Conservation (phyloP, 30 jellyfish, hydroid and myxozoan species). For the Clytia hemisphaerica region DNA sequence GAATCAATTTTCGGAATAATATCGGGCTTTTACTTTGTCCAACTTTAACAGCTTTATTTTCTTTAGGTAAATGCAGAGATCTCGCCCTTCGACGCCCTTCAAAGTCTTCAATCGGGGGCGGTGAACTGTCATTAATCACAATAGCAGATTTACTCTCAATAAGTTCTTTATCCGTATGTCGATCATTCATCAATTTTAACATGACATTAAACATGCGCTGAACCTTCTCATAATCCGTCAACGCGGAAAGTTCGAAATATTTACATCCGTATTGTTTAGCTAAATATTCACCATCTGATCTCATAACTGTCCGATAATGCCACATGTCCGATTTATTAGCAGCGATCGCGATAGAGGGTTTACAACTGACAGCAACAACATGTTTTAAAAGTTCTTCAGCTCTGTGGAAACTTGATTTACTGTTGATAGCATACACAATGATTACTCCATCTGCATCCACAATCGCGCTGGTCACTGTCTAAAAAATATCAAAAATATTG, state of each 20-base stretch:
- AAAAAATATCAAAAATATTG: not conserved
- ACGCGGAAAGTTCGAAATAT: constrained; percentile 18
- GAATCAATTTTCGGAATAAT: not conserved
- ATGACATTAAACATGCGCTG: constrained; percentile 1
- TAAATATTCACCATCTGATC: constrained; percentile 9
- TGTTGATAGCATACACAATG: constrained; percentile 6
- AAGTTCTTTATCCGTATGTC: no score
- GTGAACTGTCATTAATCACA: not conserved
- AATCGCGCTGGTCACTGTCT: not conserved
- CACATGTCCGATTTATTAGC: constrained; percentile 15
- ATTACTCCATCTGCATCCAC: constrained; percentile 21
- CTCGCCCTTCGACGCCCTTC: constrained; percentile 4
- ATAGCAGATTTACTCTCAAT: not conserved
- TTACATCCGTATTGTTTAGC: constrained; percentile 6
- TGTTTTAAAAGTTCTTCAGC: not conserved
- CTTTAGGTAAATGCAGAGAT: constrained; percentile 4
- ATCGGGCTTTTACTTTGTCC: not conserved
- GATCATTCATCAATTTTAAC: not conserved
- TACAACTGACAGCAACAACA: not conserved
- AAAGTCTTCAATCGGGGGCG: not conserved
- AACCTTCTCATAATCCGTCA: not conserved
- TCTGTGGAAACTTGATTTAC: constrained; percentile 3
- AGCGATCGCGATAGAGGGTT: constrained; percentile 8
- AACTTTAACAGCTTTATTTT: not conserved
- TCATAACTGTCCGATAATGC: constrained; percentile 14